Base-by-base conservation (phyloP, 2,113 vertebrate genomes). In the Forbesichthys agassizii region DNA sequence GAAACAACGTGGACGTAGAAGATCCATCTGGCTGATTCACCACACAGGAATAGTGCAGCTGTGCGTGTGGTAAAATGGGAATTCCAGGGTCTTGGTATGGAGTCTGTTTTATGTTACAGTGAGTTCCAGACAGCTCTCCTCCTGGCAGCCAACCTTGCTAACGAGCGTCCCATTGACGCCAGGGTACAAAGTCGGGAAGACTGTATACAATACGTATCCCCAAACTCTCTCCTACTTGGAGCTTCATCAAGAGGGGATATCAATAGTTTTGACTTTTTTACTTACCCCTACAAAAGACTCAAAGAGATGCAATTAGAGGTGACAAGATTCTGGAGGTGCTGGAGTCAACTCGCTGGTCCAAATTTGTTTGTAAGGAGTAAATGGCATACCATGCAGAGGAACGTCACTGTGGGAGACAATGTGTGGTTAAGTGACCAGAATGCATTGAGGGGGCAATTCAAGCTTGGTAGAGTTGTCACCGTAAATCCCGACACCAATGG, bases 401-500 rank as follows among this genome's bases (percentile, higher is more conserved):
- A 61, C 36, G 3, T 61, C 4, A 13, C 59, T 36, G 13, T 42
- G 11, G 33, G 59, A 5, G 36, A 61, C 14, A 9, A 2, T 46
- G 33, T 61, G 3, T 42, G 60, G 16, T 46, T 70, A 13, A 14
- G 58, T 27, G 27, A 27, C 27, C 27, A 27, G 27, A 27, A 27
- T 27, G 27, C 27, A 27, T 27, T 27, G 27, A 60, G 58, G 48
- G 68, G 68, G 18, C 59, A 62, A 12, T 70, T 61, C 47, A 61
- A 62, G 48, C 48, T 70, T 27, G 68, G 46, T 2, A 70, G 46
- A 61, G 68, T 70, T 5, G 14, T 70, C 59, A 70, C 10, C 14
- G 36, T 49, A 16, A 70, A 61, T 33, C 57, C 68, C 33, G 68
- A 70, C 47, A 12, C 10, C 11, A 69, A 69, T 48, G 67, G 67